A percentile compares a stretch with the other conserved stretches of the same genome.
Evolutionary conservation across 2,113 vertebrate species (phyloP).

Genomic region (Penelope pileata): DNA sequence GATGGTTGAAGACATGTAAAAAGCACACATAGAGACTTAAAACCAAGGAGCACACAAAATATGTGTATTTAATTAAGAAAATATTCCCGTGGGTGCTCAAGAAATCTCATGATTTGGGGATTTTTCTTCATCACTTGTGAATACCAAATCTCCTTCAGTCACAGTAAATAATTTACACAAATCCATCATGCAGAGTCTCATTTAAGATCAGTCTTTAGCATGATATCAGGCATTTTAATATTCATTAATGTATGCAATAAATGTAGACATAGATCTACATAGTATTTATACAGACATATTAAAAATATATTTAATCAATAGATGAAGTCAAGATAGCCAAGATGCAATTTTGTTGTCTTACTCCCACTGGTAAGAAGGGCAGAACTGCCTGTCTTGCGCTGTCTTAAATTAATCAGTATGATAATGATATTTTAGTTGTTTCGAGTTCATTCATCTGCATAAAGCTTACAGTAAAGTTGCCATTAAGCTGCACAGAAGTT

Average conservation of each 20-base stretch:
- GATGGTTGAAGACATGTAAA: not conserved
- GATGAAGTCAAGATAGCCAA: not conserved
- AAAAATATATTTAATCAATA: not conserved
- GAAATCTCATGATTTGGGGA: not conserved
- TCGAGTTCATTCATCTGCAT: not conserved
- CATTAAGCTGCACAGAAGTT: not conserved
- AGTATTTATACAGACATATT: not conserved
- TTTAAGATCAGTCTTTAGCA: not conserved
- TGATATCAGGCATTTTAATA: not conserved
- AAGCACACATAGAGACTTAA: not conserved
- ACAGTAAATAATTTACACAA: not conserved
- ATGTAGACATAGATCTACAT: not conserved
- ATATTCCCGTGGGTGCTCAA: not conserved
- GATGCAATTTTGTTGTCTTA: not conserved
- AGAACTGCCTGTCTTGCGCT: not conserved
- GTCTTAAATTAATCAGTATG: not conserved
- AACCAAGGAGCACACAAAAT: not conserved
- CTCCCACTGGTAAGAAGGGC: not conserved
- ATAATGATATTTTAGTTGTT: not conserved
- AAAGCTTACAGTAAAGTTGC: not conserved
- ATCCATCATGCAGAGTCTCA: not conserved
- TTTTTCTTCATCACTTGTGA: not conserved
- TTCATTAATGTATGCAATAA: not conserved
- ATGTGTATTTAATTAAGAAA: not conserved
- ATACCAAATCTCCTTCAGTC: not conserved